phyloP scores from a whole-genome alignment of 2,888 invertebrate genomes.

The Mycogona germanica region DNA sequence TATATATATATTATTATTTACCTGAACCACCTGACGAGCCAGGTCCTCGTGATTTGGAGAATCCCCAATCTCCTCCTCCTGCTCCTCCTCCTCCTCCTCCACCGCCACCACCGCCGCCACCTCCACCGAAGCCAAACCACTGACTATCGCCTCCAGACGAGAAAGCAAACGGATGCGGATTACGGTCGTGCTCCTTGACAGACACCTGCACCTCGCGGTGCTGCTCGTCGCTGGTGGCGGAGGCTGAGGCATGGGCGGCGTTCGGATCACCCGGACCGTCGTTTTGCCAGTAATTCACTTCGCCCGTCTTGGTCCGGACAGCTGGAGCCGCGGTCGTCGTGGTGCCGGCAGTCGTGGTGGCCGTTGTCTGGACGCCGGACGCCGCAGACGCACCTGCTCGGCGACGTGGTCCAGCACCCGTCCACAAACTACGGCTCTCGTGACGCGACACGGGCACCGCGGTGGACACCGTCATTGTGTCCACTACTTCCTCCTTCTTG shows the following conservation, averaged over 20 bases:
- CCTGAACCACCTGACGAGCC: background rate
- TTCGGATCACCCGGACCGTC: background rate
- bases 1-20: no score
- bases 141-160: slow-evolving; percentile 1
- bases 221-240: background rate
- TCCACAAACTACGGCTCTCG: no score
- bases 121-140: background rate
- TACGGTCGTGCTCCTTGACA: slow-evolving; percentile 14
- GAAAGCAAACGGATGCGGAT: slow-evolving; percentile 2
- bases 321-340: no score
- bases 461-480: no score
- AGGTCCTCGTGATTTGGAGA: background rate
- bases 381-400: no score
- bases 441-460: no score
- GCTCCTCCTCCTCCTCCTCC: background rate
- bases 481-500: no score
- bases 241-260: background rate
- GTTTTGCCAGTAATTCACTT: slow-evolving; percentile 15
- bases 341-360: no score
- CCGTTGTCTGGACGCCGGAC: no score
- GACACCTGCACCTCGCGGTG: background rate
- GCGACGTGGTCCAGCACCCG: no score
- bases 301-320: slow-evolving; percentile 6
- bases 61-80: background rate
- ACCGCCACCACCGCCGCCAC: background rate